Conservation (phyloP, 2,888 invertebrate genomes). For the Andrena dorsata region DNA sequence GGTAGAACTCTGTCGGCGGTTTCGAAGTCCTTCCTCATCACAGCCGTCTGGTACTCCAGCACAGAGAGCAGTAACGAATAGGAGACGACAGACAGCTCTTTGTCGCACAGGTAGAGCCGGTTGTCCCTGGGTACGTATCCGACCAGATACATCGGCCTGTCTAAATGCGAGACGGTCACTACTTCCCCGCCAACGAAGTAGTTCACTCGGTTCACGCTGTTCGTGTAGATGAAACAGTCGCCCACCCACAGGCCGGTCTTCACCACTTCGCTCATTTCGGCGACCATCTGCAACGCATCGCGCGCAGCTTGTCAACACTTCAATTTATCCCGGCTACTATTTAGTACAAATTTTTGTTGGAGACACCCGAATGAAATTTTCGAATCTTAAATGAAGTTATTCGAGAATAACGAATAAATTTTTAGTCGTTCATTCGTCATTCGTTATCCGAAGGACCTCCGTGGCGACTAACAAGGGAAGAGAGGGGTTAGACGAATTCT, state of each 20-base stretch:
- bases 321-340: not conserved
- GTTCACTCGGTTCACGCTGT: slow-evolving; percentile 97
- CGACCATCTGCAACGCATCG: slow-evolving; percentile 88
- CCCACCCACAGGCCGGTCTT: slow-evolving; percentile 99
- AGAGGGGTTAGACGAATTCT: no score
- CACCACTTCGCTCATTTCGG: slow-evolving; percentile 95
- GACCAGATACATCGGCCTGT: slow-evolving; percentile 98
- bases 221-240: slow-evolving; percentile 99
- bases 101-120: slow-evolving; percentile 97
- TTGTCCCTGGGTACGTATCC: slow-evolving; percentile 99
- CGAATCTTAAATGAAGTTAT: no score
- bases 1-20: slow-evolving; percentile 97
- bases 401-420: no score
- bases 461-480: no score
- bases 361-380: no score
- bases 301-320: not conserved
- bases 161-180: slow-evolving; percentile 98
- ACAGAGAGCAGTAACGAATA: slow-evolving; percentile 97
- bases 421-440: no score
- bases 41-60: slow-evolving; percentile 99
- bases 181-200: slow-evolving; percentile 99
- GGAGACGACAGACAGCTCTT: slow-evolving; percentile 97
- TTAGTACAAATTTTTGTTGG: no score
- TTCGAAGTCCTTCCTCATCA: slow-evolving; percentile 98
- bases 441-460: no score